Percentiles rank a stretch among this genome's conserved stretches.
phyloP scores from a whole-genome alignment of 1,140 invertebrate genomes.

The Drosophila albomicans region DNA sequence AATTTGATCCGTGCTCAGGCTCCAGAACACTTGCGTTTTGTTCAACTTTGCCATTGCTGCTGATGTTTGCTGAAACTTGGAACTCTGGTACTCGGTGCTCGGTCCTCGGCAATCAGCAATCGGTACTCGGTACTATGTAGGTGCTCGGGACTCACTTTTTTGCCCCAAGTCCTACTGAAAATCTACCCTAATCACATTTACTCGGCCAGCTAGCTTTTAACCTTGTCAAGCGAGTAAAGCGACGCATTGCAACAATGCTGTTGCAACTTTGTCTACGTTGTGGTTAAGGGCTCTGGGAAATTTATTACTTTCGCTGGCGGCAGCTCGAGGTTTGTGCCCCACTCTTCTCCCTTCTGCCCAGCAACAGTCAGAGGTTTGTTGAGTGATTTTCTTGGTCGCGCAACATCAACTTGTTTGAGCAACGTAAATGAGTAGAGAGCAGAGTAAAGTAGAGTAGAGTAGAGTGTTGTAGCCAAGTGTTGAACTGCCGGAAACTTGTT shows the following conservation, averaged over 20 bases:
- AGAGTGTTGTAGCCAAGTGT: conserved; percentile 25
- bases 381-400: conserved; percentile 69
- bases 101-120: not conserved
- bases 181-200: conserved; percentile 59
- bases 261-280: conserved; percentile 40
- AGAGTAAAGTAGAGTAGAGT: conserved; percentile 17
- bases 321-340: not conserved
- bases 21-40: conserved; percentile 23
- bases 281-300: conserved; percentile 54
- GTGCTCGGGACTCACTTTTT: conserved; percentile 2
- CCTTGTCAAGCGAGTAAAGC: conserved; percentile 30
- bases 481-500: conserved; percentile 21
- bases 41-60: conserved; percentile 6
- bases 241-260: conserved; percentile 49
- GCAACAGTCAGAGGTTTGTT: conserved; percentile 49
- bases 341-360: not conserved
- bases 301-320: conserved; percentile 60
- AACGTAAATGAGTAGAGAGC: conserved; percentile 47
- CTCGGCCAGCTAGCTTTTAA: conserved; percentile 31
- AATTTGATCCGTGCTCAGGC: conserved; percentile 44
- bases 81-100: not conserved
- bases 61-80: conserved; percentile 3
- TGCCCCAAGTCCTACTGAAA: conserved; percentile 21
- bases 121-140: not conserved
- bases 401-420: conserved; percentile 50